Evolutionary conservation across 64 coral and sea anemone species (phyloP), one percentile per base, ranked within the genome.

Genomic region (Trachythela sp.): DNA sequence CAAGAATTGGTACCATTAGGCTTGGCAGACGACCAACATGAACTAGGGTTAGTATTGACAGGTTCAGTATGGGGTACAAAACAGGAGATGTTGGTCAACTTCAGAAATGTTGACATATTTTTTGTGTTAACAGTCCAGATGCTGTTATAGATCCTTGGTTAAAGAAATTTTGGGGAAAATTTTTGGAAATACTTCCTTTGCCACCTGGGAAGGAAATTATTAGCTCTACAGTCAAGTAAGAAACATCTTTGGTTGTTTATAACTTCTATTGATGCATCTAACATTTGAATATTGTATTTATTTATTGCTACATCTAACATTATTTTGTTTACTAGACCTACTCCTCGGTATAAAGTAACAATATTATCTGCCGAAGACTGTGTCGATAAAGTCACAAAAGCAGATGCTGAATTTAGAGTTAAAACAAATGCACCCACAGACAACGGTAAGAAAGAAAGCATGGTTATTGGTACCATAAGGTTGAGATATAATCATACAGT

Each of bases 71-170:
- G n/a, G n/a, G n/a, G n/a, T n/a, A n/a, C n/a, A n/a, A n/a, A n/a
- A n/a, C n/a, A n/a, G n/a, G n/a, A n/a, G n/a, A n/a, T n/a, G n/a
- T n/a, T n/a, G n/a, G n/a, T n/a, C n/a, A n/a, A n/a, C n/a, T n/a
- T n/a, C n/a, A n/a, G n/a, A n/a, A n/a, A n/a, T n/a, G n/a, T n/a
- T n/a, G n/a, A n/a, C n/a, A n/a, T n/a, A n/a, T 31, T 45, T 2
- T 24, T 75, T 93, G 56, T 58, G n/a, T 30, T 70, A 42, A 4
- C 31, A 99, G 96, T 22, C 89, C 93, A 52, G 96, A 99, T 99
- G 96, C 96, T 0, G 93, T 94, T 48, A 89, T 99, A 84, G 96
- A 99, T 95, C 96, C 93, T 54, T 99, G 96, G 96, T 45, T 99
- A 31, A 94, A 94, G 36, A 54, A 92, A 26, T 41, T 99, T 18